Conservation (phyloP, 2,797 vertebrate species). For the Poeciliopsis presidionis region DNA sequence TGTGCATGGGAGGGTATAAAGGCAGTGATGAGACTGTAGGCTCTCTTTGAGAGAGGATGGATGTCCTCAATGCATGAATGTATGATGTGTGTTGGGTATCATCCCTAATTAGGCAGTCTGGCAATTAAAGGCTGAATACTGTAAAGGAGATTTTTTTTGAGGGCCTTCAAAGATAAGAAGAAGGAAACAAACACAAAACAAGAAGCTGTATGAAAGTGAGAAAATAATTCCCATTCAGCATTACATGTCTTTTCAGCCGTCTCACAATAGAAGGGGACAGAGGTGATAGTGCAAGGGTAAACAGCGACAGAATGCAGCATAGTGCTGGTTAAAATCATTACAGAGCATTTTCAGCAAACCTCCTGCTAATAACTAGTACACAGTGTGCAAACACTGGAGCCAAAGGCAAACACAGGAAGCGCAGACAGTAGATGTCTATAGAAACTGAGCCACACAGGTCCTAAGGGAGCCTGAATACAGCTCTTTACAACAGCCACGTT, state of each 20-base stretch:
- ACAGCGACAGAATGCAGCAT: conserved; percentile 44
- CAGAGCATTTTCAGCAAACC: conserved; percentile 55
- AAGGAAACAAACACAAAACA: conserved; percentile 50
- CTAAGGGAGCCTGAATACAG: conserved; percentile 44
- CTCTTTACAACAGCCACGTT: conserved; percentile 63
- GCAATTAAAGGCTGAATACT: conserved; percentile 75
- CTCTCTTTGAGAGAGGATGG: conserved; percentile 68
- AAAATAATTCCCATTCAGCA: conserved; percentile 50
- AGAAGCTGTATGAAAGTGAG: conserved; percentile 42
- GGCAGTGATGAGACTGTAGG: conserved; percentile 57
- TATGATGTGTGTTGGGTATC: conserved; percentile 80
- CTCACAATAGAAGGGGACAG: conserved; percentile 66
- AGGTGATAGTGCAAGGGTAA: conserved; percentile 63
- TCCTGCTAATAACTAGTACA: conserved; percentile 36
- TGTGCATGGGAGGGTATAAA: conserved; percentile 29
- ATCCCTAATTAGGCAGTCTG: conserved; percentile 77
- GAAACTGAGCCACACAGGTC: conserved; percentile 58
- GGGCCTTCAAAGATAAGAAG: conserved; percentile 56
- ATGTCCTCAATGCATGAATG: conserved; percentile 78
- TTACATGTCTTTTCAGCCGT: conserved; percentile 59
- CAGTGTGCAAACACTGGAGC: conserved; percentile 59
- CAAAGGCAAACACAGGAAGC: conserved; percentile 58
- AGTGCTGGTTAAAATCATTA: conserved; percentile 58
- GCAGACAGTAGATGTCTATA: conserved; percentile 58
- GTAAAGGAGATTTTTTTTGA: conserved; percentile 64